These are phyloP conservation scores for Anoplophora glabripennis DNA, from an alignment of 1,140 invertebrate genomes.

Conservation along the genomic window DNA sequence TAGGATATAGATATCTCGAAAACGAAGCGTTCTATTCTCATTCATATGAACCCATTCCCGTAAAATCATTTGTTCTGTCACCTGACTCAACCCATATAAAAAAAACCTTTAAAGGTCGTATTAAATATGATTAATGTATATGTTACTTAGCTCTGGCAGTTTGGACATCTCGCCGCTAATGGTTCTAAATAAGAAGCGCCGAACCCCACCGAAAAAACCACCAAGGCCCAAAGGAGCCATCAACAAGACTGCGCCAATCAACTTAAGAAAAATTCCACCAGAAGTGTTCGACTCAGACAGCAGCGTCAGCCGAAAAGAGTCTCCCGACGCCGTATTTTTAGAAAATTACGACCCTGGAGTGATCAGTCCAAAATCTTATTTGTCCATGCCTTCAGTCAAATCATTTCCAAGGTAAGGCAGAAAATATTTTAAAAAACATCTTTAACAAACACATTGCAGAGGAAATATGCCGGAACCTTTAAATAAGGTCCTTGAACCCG, in stretches of 20 bases:
- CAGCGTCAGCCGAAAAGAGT: constrained; percentile 34
- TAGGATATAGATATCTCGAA: too few species aligned
- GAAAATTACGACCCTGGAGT: constrained; percentile 48
- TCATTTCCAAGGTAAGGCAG: constrained; percentile 62
- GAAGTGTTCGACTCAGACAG: constrained; percentile 42
- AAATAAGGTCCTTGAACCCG: constrained; percentile 72
- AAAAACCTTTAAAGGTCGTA: too few species aligned
- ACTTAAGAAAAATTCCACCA: constrained; percentile 24
- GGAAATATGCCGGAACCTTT: constrained; percentile 69
- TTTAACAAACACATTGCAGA: constrained; percentile 42
- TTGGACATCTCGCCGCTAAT: constrained; percentile 47
- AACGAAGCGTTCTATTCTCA: too few species aligned
- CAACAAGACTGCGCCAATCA: constrained; percentile 42
- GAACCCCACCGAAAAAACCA: constrained; percentile 33
- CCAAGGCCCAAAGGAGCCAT: constrained; percentile 40
- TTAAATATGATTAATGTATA: too few species aligned
- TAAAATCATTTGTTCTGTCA: too few species aligned
- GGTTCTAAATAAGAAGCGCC: constrained; percentile 34
- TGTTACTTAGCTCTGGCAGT: constrained; percentile 37
- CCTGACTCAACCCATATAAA: too few species aligned
- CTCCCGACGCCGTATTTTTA: constrained; percentile 30
- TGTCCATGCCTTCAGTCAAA: constrained; percentile 79
- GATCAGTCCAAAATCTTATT: constrained; percentile 64
- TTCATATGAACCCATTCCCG: too few species aligned
- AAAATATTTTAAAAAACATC: neutral